Conservation (phyloP, 2,888 invertebrate species). For the Drosophila fulvimacula region DNA sequence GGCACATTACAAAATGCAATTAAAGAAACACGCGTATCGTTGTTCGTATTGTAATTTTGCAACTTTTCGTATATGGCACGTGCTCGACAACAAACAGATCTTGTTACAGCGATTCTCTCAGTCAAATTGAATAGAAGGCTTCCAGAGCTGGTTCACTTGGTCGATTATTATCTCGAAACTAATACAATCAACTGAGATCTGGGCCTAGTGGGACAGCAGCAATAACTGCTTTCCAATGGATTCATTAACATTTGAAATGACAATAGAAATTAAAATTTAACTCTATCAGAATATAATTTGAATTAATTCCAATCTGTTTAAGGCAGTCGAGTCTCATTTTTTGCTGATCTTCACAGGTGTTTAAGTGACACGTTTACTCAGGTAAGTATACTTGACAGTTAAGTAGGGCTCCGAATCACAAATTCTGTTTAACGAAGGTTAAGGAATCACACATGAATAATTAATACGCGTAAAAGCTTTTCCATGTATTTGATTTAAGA, state of each 20-base stretch:
- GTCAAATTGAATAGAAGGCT: slow-evolving; percentile 50
- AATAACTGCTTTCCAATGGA: no score
- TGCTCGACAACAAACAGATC: slow-evolving; percentile 47
- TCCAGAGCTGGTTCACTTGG: slow-evolving; percentile 6
- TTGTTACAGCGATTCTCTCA: slow-evolving; percentile 45
- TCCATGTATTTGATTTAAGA: slow-evolving; percentile 3
- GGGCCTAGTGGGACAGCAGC: no score
- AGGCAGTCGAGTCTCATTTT: background rate
- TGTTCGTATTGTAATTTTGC: slow-evolving; percentile 42
- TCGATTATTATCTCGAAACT: background rate
- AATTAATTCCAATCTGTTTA: background rate
- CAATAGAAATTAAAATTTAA: background rate
- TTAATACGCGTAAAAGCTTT: slow-evolving; percentile 31
- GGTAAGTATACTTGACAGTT: slow-evolving; percentile 29
- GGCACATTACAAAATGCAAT: slow-evolving; percentile 55
- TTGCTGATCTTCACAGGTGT: background rate
- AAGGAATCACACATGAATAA: slow-evolving; percentile 10
- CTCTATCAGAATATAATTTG: background rate
- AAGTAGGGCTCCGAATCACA: slow-evolving; percentile 22
- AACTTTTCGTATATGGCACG: slow-evolving; percentile 52
- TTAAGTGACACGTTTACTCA: slow-evolving; percentile 16
- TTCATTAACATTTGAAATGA: background rate
- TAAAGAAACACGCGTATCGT: slow-evolving; percentile 44
- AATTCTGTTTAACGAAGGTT: slow-evolving; percentile 30
- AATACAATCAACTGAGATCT: background rate